These are phyloP conservation scores for Chascanopsetta lugubris DNA, from an alignment of 2,113 vertebrate genomes.

Conservation along the genomic window DNA sequence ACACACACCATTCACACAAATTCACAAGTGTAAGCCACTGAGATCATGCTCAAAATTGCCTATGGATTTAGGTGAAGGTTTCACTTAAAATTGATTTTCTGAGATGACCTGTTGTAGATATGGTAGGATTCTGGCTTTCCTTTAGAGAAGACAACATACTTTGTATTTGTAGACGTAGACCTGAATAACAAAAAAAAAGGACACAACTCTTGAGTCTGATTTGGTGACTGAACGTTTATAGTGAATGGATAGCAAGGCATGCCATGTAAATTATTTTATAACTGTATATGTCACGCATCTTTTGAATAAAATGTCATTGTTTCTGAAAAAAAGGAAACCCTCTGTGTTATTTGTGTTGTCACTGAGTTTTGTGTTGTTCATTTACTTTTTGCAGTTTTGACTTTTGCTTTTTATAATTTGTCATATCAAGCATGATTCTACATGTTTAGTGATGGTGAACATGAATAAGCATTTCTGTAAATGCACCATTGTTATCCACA, in stretches of 20 bases:
- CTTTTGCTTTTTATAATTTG: too few relatives aligned
- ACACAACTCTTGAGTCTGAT: slow-evolving; percentile 69
- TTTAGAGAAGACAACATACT: slow-evolving; percentile 75
- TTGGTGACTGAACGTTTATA: slow-evolving; percentile 81
- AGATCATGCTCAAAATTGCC: slow-evolving; percentile 58
- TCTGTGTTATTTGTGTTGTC: background rate
- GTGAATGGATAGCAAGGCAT: slow-evolving; percentile 83
- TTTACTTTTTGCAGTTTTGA: too few relatives aligned
- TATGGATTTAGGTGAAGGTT: slow-evolving; percentile 55
- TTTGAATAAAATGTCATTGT: slow-evolving; percentile 80
- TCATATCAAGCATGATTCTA: too few relatives aligned
- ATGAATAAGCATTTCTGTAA: too few relatives aligned
- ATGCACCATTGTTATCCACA: too few relatives aligned
- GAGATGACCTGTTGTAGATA: slow-evolving; percentile 74
- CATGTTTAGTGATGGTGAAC: too few relatives aligned
- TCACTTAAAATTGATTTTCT: slow-evolving; percentile 62
- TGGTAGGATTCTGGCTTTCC: slow-evolving; percentile 72
- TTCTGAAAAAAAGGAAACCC: slow-evolving; percentile 68
- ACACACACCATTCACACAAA: slow-evolving; percentile 47
- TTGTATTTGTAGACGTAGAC: slow-evolving; percentile 79
- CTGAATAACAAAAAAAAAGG: slow-evolving; percentile 64
- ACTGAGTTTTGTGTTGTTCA: background rate
- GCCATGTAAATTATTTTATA: slow-evolving; percentile 84
- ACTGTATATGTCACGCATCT: slow-evolving; percentile 81
- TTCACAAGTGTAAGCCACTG: slow-evolving; percentile 61